These are phyloP conservation scores for Agrilus planipennis DNA, from an alignment of 1,140 invertebrate genomes.

Conservation along the genomic window DNA sequence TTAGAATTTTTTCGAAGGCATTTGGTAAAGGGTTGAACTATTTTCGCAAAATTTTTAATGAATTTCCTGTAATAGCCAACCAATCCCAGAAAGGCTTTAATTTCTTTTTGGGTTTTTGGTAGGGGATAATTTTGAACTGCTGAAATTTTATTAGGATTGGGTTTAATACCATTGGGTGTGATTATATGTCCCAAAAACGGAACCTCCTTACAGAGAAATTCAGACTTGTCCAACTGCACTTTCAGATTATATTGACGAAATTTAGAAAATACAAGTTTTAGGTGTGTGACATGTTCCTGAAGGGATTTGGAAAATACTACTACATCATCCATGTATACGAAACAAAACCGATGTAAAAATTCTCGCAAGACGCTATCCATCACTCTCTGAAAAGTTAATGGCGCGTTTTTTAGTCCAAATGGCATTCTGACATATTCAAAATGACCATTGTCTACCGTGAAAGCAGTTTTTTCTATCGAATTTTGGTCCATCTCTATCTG, in stretches of 20 bases:
- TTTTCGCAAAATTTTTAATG: conserved; percentile 25
- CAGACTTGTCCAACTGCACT: conserved; percentile 1
- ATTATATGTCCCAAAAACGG: conserved; percentile 15
- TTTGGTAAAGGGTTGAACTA: conserved; percentile 25
- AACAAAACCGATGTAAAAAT: background rate
- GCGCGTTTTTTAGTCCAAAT: conserved; percentile 11
- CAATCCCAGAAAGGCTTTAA: conserved; percentile 21
- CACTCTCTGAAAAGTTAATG: conserved; percentile 9
- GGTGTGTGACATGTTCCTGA: background rate
- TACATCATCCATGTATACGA: background rate
- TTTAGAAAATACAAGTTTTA: background rate
- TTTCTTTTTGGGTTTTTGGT: conserved; percentile 8
- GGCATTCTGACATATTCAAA: conserved; percentile 14
- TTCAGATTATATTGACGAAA: background rate
- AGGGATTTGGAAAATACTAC: background rate
- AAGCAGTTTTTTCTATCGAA: conserved; percentile 28
- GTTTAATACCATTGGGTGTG: conserved; percentile 13
- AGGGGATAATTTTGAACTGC: conserved; percentile 12
- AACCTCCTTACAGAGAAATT: too few relatives aligned
- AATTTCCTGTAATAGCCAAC: conserved; percentile 31
- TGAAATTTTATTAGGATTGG: conserved; percentile 17
- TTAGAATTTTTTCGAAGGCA: conserved; percentile 16
- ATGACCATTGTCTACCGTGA: conserved; percentile 15
- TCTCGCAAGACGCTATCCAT: conserved; percentile 14
- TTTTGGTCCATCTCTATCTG: conserved; percentile 19